Percentiles rank a stretch among this genome's conserved stretches.
These are phyloP conservation scores for Sycobia sp. DNA, from an alignment of 1,140 invertebrate species.

Conservation along the genomic window DNA sequence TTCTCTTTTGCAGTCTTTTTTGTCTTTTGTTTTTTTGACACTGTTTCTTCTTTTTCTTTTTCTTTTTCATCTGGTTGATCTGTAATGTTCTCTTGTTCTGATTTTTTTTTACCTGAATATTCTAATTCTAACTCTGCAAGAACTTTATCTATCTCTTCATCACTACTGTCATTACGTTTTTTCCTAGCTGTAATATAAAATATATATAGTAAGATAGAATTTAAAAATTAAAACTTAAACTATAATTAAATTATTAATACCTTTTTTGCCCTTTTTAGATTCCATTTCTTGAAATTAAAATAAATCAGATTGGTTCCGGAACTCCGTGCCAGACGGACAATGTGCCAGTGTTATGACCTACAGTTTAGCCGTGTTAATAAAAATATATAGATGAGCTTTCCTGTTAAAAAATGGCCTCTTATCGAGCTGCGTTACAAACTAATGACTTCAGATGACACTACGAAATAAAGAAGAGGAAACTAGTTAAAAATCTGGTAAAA, in stretches of 20 bases:
- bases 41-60: too few species aligned
- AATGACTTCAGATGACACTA: too few species aligned
- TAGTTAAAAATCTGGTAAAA: too few species aligned
- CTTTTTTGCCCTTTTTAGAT: slow-evolving; percentile 53
- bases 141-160: slow-evolving; percentile 84
- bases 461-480: too few species aligned
- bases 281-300: too few species aligned
- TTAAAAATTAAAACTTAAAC: slow-evolving; percentile 4
- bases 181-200: slow-evolving; percentile 50
- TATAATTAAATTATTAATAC: slow-evolving; percentile 10
- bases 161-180: slow-evolving; percentile 79
- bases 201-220: slow-evolving; percentile 9
- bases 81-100: slow-evolving; percentile 57
- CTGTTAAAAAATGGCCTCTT: too few species aligned
- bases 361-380: too few species aligned
- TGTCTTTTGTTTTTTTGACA: slow-evolving; percentile 59
- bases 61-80: slow-evolving; percentile 44
- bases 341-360: too few species aligned
- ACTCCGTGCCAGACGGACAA: too few species aligned
- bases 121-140: slow-evolving; percentile 80
- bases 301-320: too few species aligned
- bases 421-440: too few species aligned
- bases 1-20: slow-evolving; percentile 49
- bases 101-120: slow-evolving; percentile 68
- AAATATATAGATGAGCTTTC: too few species aligned